Evolutionary conservation across 1,140 invertebrate species (phyloP).

Genomic region (Cataglyphis hispanica): DNA sequence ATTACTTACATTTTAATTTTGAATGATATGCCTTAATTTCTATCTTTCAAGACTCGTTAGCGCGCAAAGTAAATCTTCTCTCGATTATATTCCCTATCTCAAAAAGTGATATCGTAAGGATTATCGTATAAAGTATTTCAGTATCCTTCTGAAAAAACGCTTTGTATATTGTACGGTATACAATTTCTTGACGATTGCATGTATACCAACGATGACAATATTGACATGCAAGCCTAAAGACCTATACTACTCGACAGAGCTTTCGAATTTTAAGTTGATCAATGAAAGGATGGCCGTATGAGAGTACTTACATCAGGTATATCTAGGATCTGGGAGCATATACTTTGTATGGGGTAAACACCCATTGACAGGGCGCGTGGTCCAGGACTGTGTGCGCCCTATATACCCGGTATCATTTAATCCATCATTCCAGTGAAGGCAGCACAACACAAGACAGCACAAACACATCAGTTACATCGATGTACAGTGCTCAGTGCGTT

Average conservation of each 20-base stretch:
- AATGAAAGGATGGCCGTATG: slow-evolving; percentile 28
- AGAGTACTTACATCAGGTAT: slow-evolving; percentile 94
- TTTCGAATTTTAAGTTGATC: slow-evolving; percentile 42
- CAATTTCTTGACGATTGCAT: slow-evolving; percentile 18
- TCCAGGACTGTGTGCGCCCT: slow-evolving; percentile 96
- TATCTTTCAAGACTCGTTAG: neutral
- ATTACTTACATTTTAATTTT: neutral
- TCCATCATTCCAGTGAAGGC: slow-evolving; percentile 81
- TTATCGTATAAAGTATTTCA: slow-evolving; percentile 28
- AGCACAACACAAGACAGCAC: slow-evolving; percentile 85
- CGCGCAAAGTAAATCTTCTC: slow-evolving; percentile 25
- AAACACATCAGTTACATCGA: slow-evolving; percentile 78
- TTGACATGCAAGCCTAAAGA: slow-evolving; percentile 73
- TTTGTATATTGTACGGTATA: neutral
- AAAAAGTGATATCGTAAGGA: slow-evolving; percentile 1
- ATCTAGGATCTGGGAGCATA: slow-evolving; percentile 94
- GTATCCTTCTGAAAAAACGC: neutral
- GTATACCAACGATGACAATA: slow-evolving; percentile 75
- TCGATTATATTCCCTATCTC: slow-evolving; percentile 10
- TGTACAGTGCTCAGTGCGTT: slow-evolving; percentile 29
- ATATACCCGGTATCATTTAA: slow-evolving; percentile 80
- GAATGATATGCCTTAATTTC: neutral
- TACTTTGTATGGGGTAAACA: slow-evolving; percentile 94
- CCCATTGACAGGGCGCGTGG: slow-evolving; percentile 94
- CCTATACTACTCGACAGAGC: slow-evolving; percentile 58